Conservation (phyloP, 2,797 vertebrate genomes). For the Ctenopoma kingsleyae region DNA sequence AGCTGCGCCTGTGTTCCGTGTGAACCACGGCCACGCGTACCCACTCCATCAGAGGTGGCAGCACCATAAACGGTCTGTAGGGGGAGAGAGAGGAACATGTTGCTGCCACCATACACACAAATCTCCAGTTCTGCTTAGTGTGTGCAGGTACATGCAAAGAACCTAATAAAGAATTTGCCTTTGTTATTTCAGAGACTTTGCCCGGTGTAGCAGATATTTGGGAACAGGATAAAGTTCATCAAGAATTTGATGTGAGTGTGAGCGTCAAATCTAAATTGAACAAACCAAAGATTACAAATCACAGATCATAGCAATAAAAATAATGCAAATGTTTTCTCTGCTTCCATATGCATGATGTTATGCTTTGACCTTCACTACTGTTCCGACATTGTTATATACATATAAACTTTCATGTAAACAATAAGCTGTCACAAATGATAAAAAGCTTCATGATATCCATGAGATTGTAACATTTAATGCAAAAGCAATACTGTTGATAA, state of each 20-base stretch:
- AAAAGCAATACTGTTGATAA: not conserved
- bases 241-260: conserved; percentile 19
- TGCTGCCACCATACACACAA: not conserved
- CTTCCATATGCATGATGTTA: conserved; percentile 34
- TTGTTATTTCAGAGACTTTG: conserved; percentile 35
- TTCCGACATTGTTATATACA: conserved; percentile 16
- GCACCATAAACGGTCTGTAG: conserved; percentile 93
- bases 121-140: conserved; percentile 26
- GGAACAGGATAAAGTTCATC: conserved; percentile 43
- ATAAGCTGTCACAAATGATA: conserved; percentile 14
- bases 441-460: not conserved
- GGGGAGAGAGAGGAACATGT: conserved; percentile 68
- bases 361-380: conserved; percentile 31
- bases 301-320: not conserved
- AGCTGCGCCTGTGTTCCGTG: conserved; percentile 94
- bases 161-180: conserved; percentile 51
- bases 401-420: conserved; percentile 28
- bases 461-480: not conserved
- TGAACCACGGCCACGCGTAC: conserved; percentile 94
- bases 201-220: conserved; percentile 21
- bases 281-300: not conserved
- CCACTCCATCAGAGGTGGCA: conserved; percentile 98
- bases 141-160: conserved; percentile 28
- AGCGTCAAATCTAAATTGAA: conserved; percentile 11
- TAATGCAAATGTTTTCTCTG: conserved; percentile 9